Conservation (phyloP, 2,113 vertebrate species). For the human (Homo sapiens) region DNA sequence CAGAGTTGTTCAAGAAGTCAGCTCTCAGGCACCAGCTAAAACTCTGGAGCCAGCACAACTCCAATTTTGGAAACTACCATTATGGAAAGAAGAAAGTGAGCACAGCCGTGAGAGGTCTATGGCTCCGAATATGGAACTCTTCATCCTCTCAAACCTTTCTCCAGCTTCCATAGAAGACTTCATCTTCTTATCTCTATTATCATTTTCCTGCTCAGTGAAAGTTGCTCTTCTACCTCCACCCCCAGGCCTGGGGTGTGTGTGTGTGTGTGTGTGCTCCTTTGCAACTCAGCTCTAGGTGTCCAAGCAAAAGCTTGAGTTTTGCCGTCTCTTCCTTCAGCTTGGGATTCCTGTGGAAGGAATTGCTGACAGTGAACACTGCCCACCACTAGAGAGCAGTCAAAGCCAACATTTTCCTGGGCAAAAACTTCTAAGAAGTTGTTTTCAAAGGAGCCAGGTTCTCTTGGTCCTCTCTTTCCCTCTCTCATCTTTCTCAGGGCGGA, state of each 20-base stretch:
- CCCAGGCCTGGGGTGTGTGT: neutral
- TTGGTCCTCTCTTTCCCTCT: conserved; percentile 38
- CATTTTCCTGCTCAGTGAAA: neutral
- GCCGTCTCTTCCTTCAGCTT: neutral
- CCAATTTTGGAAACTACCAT: neutral
- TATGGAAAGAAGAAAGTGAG: neutral
- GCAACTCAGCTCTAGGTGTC: neutral
- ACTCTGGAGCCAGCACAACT: neutral
- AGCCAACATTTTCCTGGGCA: conserved; percentile 76
- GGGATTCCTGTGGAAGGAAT: neutral
- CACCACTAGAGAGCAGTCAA: conserved; percentile 87
- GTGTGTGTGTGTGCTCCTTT: neutral
- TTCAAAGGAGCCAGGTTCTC: conserved; percentile 40
- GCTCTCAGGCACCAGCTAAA: neutral
- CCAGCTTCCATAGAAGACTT: neutral
- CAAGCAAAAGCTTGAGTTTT: conserved; percentile 6
- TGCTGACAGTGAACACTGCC: conserved; percentile 72
- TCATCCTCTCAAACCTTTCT: neutral
- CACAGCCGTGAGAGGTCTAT: neutral
- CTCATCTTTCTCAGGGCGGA: conserved; percentile 21
- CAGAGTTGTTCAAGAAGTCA: neutral
- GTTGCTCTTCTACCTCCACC: neutral
- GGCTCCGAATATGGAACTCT: neutral
- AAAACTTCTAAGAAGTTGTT: conserved; percentile 15
- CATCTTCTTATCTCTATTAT: neutral